A percentile compares a stretch with the other conserved stretches of the same genome.
These are phyloP conservation scores for Lathamus discolor DNA, from an alignment of 2,113 vertebrate genomes.

Conservation along the genomic window DNA sequence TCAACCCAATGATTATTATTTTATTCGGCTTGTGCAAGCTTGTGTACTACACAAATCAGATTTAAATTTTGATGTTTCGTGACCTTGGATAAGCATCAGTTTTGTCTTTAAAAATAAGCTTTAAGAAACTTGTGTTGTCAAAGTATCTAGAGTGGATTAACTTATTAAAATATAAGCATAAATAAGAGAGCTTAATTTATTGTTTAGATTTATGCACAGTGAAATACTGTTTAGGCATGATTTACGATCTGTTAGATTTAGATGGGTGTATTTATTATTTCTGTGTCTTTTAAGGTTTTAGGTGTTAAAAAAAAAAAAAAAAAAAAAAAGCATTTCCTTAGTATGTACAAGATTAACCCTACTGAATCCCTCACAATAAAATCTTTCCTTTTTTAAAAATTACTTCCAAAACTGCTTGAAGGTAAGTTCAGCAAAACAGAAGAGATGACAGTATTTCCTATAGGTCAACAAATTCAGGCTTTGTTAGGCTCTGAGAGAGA, in stretches of 20 bases:
- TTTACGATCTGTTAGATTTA: background rate
- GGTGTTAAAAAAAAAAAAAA: background rate
- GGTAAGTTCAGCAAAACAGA: background rate
- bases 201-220: background rate
- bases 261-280: background rate
- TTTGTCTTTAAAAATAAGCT: slow-evolving; percentile 10
- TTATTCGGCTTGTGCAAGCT: slow-evolving; percentile 22
- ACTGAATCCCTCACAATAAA: background rate
- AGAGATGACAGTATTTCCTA: background rate
- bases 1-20: background rate
- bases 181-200: background rate
- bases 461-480: background rate
- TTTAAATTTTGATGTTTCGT: slow-evolving; percentile 7
- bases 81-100: background rate
- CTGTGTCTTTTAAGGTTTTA: background rate
- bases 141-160: background rate
- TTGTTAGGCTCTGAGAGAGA: background rate
- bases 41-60: background rate
- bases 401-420: background rate
- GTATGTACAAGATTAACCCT: background rate
- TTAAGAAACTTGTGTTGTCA: background rate
- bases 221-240: background rate
- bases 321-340: background rate
- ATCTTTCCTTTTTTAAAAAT: background rate
- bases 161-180: background rate